A percentile compares a stretch with the other conserved stretches of the same genome.
These are phyloP conservation scores for Aradus depressus DNA, from an alignment of 2,888 invertebrate genomes.

Conservation along the genomic window DNA sequence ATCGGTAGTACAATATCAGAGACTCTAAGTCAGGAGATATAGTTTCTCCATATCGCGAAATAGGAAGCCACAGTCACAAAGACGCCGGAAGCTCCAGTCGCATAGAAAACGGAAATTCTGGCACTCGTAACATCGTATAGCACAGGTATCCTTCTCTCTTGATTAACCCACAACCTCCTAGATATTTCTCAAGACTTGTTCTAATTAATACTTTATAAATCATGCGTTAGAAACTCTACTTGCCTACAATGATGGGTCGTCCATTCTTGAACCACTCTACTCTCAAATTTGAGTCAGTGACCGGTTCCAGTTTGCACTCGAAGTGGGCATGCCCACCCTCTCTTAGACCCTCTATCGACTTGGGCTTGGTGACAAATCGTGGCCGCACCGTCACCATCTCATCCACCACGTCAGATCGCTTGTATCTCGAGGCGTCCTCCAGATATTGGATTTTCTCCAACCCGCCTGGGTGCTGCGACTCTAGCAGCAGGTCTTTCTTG, in stretches of 20 bases:
- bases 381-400: constrained; percentile 75
- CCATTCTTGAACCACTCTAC: constrained; percentile 97
- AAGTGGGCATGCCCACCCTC: constrained; percentile 93
- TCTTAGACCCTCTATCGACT: constrained; percentile 69
- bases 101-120: too few species aligned
- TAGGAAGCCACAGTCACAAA: too few species aligned
- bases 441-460: constrained; percentile 84
- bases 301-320: constrained; percentile 93
- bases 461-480: constrained; percentile 83
- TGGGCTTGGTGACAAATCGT: constrained; percentile 74
- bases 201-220: too few species aligned
- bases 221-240: too few species aligned
- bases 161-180: too few species aligned
- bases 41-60: too few species aligned
- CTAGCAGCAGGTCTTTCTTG: constrained; percentile 75
- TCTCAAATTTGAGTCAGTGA: constrained; percentile 89
- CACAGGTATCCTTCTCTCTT: too few species aligned
- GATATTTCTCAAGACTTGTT: too few species aligned
- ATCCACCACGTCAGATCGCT: constrained; percentile 67
- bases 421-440: constrained; percentile 76
- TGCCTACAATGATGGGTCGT: constrained; percentile 78
- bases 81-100: too few species aligned
- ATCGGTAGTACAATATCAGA: too few species aligned
- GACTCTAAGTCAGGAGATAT: too few species aligned
- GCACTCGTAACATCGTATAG: too few species aligned